phyloP scores from a whole-genome alignment of 2,797 vertebrate genomes.

The Sebastes nivosus region DNA sequence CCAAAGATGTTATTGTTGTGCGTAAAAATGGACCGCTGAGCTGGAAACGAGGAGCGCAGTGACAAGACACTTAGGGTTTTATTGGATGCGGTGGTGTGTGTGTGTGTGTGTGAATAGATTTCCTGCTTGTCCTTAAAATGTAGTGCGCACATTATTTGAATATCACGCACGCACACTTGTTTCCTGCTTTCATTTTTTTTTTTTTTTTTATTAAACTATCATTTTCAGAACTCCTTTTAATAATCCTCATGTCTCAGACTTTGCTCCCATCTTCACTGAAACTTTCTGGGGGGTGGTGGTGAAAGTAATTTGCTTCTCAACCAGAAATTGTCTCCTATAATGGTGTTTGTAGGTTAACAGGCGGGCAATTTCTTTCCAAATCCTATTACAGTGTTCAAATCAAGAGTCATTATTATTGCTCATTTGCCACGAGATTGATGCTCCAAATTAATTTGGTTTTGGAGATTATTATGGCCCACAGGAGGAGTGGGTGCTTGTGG shows the following conservation, averaged over 20 bases:
- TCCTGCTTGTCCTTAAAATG: conserved; percentile 8
- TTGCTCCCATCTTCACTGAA: conserved; percentile 20
- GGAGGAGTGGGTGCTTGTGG: conserved; percentile 73
- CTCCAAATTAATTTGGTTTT: conserved; percentile 81
- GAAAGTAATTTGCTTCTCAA: conserved; percentile 30
- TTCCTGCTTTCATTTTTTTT: not conserved
- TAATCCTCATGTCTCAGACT: not conserved
- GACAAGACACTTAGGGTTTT: conserved; percentile 14
- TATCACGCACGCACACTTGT: not conserved
- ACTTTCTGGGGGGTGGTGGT: conserved; percentile 32
- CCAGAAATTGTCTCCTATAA: conserved; percentile 55
- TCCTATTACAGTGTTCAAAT: conserved; percentile 76
- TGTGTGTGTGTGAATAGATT: not conserved
- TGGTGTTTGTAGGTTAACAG: conserved; percentile 81
- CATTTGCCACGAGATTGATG: conserved; percentile 73
- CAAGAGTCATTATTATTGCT: conserved; percentile 73
- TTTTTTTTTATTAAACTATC: not conserved
- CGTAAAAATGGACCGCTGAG: too few species aligned
- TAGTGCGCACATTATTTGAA: conserved; percentile 22
- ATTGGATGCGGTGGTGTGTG: not conserved
- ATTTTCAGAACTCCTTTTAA: not conserved
- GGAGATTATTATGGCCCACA: conserved; percentile 79
- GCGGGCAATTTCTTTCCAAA: conserved; percentile 55
- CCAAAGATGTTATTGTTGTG: conserved; percentile 1
- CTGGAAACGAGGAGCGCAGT: not conserved